Conservation (phyloP, 2,113 vertebrate species). For the Indicator maculatus region DNA sequence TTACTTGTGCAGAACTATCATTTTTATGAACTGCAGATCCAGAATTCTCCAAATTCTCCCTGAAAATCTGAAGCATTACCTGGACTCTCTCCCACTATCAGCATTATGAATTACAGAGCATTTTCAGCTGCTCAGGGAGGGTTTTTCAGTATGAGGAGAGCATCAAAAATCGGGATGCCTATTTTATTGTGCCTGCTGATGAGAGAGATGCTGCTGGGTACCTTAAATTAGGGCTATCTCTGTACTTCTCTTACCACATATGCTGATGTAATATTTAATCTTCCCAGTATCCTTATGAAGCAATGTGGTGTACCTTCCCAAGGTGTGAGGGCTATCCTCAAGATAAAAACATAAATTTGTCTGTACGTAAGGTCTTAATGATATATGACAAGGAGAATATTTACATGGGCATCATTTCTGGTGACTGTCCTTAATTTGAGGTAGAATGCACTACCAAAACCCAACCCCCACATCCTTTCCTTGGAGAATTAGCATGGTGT, state of each 20-base stretch:
- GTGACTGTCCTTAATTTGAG: background rate
- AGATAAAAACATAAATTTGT: background rate
- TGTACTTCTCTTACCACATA: background rate
- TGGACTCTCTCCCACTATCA: background rate
- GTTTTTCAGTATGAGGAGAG: background rate
- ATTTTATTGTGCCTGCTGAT: background rate
- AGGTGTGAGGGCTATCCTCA: too few species aligned
- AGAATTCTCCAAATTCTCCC: background rate
- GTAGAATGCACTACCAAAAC: background rate
- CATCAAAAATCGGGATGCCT: rapidly evolving
- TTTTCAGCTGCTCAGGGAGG: background rate
- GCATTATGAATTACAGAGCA: background rate
- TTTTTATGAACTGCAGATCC: background rate
- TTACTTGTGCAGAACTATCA: background rate
- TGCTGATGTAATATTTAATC: background rate
- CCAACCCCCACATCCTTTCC: background rate
- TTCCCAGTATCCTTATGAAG: background rate
- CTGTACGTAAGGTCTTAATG: too few species aligned
- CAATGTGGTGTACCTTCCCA: background rate
- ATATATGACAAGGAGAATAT: background rate
- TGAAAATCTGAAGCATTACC: background rate
- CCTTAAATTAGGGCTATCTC: background rate
- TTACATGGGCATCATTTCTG: background rate
- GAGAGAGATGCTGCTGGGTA: background rate
- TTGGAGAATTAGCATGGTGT: background rate